Evolutionary conservation across 2,888 invertebrate genomes (phyloP), one percentile per base, ranked within the genome.

Genomic region (Leptura quadrifasciata): DNA sequence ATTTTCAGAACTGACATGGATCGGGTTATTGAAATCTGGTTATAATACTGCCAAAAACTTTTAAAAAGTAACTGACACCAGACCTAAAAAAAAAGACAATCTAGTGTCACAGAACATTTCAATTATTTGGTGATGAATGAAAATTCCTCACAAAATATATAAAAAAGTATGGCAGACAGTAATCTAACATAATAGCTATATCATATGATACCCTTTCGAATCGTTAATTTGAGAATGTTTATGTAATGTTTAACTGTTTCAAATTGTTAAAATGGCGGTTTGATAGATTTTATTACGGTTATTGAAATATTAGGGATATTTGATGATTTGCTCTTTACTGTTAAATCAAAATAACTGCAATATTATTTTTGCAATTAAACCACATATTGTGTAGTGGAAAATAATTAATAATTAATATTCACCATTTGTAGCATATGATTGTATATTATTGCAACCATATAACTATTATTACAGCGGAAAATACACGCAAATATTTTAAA

Each of bases 281-380:
- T 47, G n/a, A n/a, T 6, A n/a, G 47, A 47, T 47, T 47, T 47
- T 47, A 47, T 47, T 47, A n/a, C 47, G n/a, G 15, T 47, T n/a
- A 47, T 47, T 47, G 47, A 3, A 47, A 47, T 12, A 47, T 47
- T n/a, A 47, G n/a, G 15, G n/a, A n/a, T n/a, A 47, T 47, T 47
- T 6, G n/a, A n/a, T 47, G 47, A 47, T 47, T 47, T 47, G 47
- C 5, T 47, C n/a, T 47, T 47, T 47, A 47, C 17, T 47, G 47
- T 47, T 47, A 47, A n/a, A 47, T 15, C 47, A 47, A 47, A 47
- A n/a, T 47, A 47, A n/a, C 15, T 5, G 27, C 27, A 3, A 47
- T n/a, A 47, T 39, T 39, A 39, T n/a, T 47, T 47, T n/a, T 47
- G n/a, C n/a, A n/a, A 47, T n/a, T 47, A 47, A 47, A 47, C 47